Conservation (phyloP, 2,888 invertebrate genomes). For the Dryobotodes eremita region DNA sequence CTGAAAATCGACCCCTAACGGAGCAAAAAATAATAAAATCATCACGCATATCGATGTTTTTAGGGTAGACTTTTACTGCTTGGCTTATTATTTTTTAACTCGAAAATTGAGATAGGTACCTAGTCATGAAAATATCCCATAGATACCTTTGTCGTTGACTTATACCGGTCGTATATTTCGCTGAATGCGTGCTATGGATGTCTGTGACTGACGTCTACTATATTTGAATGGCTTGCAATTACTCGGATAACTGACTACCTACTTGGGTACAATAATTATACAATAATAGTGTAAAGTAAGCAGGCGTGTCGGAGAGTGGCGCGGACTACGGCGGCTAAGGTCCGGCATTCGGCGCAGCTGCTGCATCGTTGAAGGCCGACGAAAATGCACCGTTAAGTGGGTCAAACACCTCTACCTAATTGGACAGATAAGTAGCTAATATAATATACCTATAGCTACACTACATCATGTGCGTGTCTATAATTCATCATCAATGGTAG, state of each 20-base stretch:
- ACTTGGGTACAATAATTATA: conserved; percentile 40
- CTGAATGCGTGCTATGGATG: neutral
- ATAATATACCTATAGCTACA: conserved; percentile 22
- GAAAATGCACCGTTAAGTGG: conserved; percentile 81
- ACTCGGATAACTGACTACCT: conserved; percentile 25
- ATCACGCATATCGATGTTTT: no score
- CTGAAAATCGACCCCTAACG: no score
- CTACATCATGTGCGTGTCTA: conserved; percentile 14
- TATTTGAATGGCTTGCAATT: conserved; percentile 14
- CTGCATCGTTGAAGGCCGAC: conserved; percentile 77
- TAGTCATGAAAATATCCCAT: no score
- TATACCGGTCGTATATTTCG: neutral
- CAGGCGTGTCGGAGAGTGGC: conserved; percentile 55
- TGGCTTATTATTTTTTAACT: no score
- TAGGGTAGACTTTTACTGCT: no score
- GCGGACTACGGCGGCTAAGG: conserved; percentile 24
- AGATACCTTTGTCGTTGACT: neutral
- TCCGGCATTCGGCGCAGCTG: conserved; percentile 48
- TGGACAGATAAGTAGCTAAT: conserved; percentile 56
- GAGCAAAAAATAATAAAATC: no score
- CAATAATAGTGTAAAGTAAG: conserved; percentile 45
- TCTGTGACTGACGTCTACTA: neutral
- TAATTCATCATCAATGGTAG: conserved; percentile 20
- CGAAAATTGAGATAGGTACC: no score
- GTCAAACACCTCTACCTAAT: conserved; percentile 72